Conservation (phyloP, 1,140 invertebrate species). For the Sinella curviseta region DNA sequence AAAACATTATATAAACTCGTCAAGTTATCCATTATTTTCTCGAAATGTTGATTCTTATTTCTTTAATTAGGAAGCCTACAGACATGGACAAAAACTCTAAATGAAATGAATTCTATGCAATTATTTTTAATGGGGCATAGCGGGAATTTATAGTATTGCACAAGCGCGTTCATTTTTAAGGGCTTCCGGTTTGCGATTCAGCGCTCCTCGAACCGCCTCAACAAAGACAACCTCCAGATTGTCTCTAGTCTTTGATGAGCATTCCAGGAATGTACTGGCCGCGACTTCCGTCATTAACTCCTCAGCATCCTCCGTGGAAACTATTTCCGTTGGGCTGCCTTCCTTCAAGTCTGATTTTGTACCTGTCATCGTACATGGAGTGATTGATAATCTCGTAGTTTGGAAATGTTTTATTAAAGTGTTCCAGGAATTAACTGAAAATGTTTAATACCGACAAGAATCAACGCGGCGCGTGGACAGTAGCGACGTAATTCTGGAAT, state of each 20-base stretch:
- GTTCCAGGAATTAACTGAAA: neutral
- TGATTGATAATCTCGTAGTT: too few relatives aligned
- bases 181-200: too few relatives aligned
- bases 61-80: too few relatives aligned
- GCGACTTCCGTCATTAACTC: slow-evolving; percentile 76
- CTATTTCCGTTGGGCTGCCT: neutral
- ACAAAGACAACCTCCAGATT: slow-evolving; percentile 75
- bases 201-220: slow-evolving; percentile 67
- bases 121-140: too few relatives aligned
- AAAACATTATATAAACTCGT: too few relatives aligned
- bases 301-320: slow-evolving; percentile 64
- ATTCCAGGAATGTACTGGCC: slow-evolving; percentile 78
- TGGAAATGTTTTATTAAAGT: neutral
- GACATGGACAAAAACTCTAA: too few relatives aligned
- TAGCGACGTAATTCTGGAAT: neutral
- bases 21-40: too few relatives aligned
- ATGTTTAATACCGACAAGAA: slow-evolving; percentile 30
- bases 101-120: too few relatives aligned
- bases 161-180: too few relatives aligned
- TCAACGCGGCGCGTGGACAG: slow-evolving; percentile 23
- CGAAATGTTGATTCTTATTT: too few relatives aligned
- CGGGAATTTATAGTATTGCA: too few relatives aligned
- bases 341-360: slow-evolving; percentile 36
- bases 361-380: too few relatives aligned
- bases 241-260: slow-evolving; percentile 76